Evolutionary conservation across 2,797 vertebrate species (phyloP).

Genomic region (Peromyscus attwateri): DNA sequence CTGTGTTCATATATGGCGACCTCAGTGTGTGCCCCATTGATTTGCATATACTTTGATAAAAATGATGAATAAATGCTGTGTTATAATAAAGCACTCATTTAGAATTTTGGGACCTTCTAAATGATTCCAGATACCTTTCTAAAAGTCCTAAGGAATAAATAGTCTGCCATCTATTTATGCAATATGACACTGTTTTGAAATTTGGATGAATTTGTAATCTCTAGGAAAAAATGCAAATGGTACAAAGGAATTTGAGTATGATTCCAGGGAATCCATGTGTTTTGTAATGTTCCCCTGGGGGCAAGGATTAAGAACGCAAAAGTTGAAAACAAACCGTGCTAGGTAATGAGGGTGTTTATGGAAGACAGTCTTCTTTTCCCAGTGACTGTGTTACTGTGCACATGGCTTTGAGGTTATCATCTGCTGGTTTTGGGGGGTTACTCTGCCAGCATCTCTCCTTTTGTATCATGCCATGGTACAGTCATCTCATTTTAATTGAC

Average conservation of each 20-base stretch:
- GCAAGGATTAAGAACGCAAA: neutral
- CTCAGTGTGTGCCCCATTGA: neutral
- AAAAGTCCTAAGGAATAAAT: neutral
- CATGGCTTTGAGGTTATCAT: neutral
- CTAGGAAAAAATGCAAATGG: neutral
- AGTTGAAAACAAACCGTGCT: neutral
- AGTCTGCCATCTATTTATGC: neutral
- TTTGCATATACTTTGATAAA: conserved; percentile 55
- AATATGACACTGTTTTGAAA: neutral
- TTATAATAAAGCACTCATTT: neutral
- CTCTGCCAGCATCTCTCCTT: neutral
- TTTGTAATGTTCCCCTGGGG: neutral
- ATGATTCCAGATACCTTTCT: neutral
- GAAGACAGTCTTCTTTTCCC: neutral
- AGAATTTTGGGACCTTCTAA: neutral
- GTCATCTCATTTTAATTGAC: neutral
- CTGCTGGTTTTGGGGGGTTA: neutral
- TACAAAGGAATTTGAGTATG: neutral
- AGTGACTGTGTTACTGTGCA: neutral
- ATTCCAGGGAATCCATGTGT: neutral
- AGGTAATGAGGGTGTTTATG: neutral
- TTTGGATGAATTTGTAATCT: conserved; percentile 10
- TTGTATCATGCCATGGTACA: neutral
- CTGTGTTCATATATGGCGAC: neutral
- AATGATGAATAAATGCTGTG: neutral